Evolutionary conservation across 2,888 invertebrate species (phyloP).

Genomic region (Lymantria dispar): DNA sequence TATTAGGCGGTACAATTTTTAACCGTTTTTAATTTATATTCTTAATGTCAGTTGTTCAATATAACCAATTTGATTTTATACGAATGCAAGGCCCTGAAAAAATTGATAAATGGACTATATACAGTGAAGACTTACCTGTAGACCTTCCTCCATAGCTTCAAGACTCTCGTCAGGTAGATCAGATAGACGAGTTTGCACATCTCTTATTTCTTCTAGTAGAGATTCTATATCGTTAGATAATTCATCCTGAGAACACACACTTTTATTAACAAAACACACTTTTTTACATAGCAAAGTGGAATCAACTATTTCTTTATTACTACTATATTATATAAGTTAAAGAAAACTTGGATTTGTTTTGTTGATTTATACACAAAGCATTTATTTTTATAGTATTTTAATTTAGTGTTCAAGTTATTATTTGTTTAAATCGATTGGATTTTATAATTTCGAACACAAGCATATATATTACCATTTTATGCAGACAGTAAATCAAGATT

Average conservation of each 20-base stretch:
- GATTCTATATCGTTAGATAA: slow-evolving; percentile 86
- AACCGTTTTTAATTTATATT: slow-evolving; percentile 24
- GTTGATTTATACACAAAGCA: too few relatives aligned
- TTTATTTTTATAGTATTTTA: too few relatives aligned
- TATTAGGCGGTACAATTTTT: slow-evolving; percentile 37
- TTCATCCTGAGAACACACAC: slow-evolving; percentile 83
- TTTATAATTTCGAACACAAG: slow-evolving; percentile 1
- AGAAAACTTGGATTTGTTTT: background rate
- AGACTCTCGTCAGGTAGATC: slow-evolving; percentile 87
- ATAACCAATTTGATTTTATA: too few relatives aligned
- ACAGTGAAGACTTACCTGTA: slow-evolving; percentile 84
- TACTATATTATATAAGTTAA: background rate
- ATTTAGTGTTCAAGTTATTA: too few relatives aligned
- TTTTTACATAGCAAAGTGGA: slow-evolving; percentile 32
- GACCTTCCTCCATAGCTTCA: slow-evolving; percentile 86
- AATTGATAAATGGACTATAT: slow-evolving; percentile 39
- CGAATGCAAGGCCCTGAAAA: slow-evolving; percentile 21
- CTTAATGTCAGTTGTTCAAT: too few relatives aligned
- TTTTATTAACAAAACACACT: slow-evolving; percentile 58
- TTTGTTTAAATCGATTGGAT: background rate
- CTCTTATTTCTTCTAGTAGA: slow-evolving; percentile 85
- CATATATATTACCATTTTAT: slow-evolving; percentile 25
- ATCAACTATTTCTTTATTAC: slow-evolving; percentile 21
- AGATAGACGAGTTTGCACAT: slow-evolving; percentile 85
- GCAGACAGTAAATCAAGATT: slow-evolving; percentile 42